These are phyloP conservation scores for Gallinago nigripennis DNA, from an alignment of 2,797 vertebrate genomes.

Conservation along the genomic window DNA sequence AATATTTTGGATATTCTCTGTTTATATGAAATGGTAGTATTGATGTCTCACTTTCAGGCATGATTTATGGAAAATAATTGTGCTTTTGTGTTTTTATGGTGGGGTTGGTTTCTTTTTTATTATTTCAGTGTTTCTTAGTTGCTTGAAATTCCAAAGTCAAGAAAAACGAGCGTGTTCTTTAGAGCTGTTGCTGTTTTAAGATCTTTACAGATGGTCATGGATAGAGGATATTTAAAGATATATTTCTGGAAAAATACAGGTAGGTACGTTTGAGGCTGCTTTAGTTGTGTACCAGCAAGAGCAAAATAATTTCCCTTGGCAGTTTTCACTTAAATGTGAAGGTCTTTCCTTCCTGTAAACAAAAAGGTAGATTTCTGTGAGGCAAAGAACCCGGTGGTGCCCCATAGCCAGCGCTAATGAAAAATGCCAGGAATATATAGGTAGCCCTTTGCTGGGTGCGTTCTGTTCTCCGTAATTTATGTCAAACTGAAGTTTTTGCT, in stretches of 20 bases:
- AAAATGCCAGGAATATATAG: background rate
- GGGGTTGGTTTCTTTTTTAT: background rate
- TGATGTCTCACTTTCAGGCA: background rate
- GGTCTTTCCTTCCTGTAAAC: background rate
- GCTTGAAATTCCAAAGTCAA: background rate
- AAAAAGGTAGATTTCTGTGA: background rate
- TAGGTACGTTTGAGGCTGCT: background rate
- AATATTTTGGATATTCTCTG: conserved; percentile 27
- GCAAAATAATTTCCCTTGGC: background rate
- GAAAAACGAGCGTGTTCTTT: background rate
- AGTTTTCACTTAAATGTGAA: background rate
- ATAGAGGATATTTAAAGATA: background rate
- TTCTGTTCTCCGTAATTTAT: background rate
- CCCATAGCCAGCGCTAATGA: background rate
- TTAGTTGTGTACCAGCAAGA: background rate
- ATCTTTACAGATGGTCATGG: background rate
- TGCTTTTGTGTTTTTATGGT: background rate
- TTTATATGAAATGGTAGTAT: background rate
- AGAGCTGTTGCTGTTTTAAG: background rate
- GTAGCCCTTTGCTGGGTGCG: background rate
- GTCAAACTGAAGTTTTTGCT: background rate
- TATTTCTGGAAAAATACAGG: background rate
- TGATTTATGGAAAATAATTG: conserved; percentile 9
- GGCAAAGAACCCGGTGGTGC: background rate
- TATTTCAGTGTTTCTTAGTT: background rate